Evolutionary conservation across 2,113 vertebrate species (phyloP).

Genomic region (Platycercus adscitus): DNA sequence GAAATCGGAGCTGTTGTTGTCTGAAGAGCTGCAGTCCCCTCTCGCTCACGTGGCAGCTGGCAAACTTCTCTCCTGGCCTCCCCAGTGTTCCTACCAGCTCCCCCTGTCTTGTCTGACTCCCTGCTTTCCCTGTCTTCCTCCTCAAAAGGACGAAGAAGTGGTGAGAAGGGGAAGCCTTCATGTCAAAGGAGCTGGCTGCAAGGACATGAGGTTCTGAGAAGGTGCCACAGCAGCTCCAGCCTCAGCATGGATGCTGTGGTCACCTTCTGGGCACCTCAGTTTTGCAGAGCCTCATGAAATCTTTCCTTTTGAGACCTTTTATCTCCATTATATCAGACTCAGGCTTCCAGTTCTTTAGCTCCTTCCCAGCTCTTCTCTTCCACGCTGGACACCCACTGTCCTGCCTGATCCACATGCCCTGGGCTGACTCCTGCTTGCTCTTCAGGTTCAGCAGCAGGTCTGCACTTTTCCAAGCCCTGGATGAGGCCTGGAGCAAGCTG

Average conservation of each 20-base stretch:
- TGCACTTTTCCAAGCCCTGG: not conserved
- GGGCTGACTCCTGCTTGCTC: not conserved
- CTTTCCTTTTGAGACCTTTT: not conserved
- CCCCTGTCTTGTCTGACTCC: not conserved
- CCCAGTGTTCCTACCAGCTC: not conserved
- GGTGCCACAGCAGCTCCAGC: not conserved
- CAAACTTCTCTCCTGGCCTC: not conserved
- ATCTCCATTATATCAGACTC: not conserved
- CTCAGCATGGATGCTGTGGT: not conserved
- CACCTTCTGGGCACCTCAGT: not conserved
- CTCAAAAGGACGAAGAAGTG: fast-evolving
- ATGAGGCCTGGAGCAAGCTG: not conserved
- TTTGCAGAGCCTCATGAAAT: not conserved
- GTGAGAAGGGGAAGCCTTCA: not conserved
- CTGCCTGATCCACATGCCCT: not conserved
- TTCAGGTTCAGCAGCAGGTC: not conserved
- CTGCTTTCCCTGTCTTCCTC: not conserved
- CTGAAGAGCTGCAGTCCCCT: not conserved
- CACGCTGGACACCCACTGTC: not conserved
- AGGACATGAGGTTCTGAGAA: not conserved
- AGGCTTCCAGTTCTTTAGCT: not conserved
- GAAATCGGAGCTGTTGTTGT: not conserved
- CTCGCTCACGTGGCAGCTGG: not conserved
- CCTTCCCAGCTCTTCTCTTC: not conserved
- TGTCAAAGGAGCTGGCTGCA: not conserved